Conservation (phyloP, 2,113 vertebrate genomes). For the Sylvilagus bachmani region DNA sequence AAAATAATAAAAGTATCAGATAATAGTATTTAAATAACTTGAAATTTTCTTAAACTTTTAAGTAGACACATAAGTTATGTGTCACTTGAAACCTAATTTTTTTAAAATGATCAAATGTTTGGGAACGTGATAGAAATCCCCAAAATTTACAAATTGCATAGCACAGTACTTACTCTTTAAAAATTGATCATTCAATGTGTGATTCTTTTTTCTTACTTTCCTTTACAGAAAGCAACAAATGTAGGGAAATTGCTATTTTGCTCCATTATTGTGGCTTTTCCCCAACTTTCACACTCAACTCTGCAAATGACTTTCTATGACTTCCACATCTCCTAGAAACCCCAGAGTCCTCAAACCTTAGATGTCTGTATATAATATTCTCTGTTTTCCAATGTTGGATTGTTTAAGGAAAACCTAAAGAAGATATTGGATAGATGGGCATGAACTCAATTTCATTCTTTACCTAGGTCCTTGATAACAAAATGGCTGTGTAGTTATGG, state of each 20-base stretch:
- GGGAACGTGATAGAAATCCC: background rate
- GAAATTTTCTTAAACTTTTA: background rate
- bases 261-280: background rate
- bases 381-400: background rate
- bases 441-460: background rate
- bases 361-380: background rate
- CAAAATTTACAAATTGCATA: background rate
- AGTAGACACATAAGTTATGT: background rate
- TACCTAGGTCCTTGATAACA: background rate
- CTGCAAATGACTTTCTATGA: fast-evolving
- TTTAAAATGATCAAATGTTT: background rate
- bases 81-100: background rate
- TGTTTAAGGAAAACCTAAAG: background rate
- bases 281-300: background rate
- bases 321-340: background rate
- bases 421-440: background rate
- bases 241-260: background rate
- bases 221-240: background rate
- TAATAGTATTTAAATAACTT: background rate
- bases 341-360: background rate
- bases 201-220: background rate
- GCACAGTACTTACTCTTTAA: background rate
- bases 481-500: no score
- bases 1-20: background rate
- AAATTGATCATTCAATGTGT: background rate